phyloP scores from a whole-genome alignment of 2,888 invertebrate species.

The Hirudinaria manillensis region DNA sequence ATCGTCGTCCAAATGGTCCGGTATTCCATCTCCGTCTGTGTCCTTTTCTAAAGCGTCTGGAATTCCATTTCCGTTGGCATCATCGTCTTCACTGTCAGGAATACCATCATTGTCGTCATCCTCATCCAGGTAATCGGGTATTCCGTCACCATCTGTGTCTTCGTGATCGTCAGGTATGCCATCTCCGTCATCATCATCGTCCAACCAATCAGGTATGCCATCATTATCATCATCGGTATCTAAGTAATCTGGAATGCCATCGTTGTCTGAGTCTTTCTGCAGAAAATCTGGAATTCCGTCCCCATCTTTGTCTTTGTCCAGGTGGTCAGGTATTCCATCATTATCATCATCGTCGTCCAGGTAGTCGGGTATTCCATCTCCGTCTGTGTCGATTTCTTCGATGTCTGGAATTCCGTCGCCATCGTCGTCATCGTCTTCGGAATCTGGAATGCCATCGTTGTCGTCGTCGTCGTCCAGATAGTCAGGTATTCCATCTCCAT shows the following conservation, averaged over 20 bases:
- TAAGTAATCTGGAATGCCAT: conserved; percentile 43
- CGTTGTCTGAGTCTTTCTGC: conserved; percentile 41
- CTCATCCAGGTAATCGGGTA: conserved; percentile 41
- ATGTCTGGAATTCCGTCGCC: conserved; percentile 42
- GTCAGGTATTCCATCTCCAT: conserved; percentile 43
- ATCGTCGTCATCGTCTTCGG: conserved; percentile 37
- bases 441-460: conserved; percentile 42
- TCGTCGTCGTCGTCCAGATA: conserved; percentile 39
- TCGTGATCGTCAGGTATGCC: conserved; percentile 39
- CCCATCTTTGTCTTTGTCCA: conserved; percentile 41
- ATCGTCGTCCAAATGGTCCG: conserved; percentile 38
- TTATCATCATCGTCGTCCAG: conserved; percentile 41
- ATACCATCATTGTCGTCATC: conserved; percentile 41
- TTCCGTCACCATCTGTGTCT: conserved; percentile 43
- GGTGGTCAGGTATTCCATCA: conserved; percentile 42
- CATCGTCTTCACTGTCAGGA: conserved; percentile 39
- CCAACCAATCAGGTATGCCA: conserved; percentile 41
- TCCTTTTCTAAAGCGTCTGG: conserved; percentile 39
- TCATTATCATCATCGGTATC: conserved; percentile 40
- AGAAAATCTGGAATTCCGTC: conserved; percentile 44
- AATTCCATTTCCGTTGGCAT: conserved; percentile 42
- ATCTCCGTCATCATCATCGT: conserved; percentile 42
- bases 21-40: conserved; percentile 42
- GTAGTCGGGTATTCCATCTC: conserved; percentile 42
- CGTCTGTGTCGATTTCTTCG: conserved; percentile 36